These are phyloP conservation scores for Drosophila albomicans DNA, from an alignment of 1,140 invertebrate species.

Conservation along the genomic window DNA sequence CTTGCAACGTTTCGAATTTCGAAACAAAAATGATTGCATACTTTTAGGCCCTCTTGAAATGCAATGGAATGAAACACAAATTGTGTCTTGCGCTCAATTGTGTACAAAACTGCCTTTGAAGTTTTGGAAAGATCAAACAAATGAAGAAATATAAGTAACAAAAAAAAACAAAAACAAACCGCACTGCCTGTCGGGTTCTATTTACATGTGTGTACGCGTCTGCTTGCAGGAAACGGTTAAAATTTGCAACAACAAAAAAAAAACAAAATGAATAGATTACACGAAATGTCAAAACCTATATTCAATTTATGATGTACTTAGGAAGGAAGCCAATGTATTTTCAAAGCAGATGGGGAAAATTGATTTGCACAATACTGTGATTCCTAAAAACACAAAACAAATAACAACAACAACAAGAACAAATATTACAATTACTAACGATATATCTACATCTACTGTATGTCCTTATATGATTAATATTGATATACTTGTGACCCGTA, in stretches of 20 bases:
- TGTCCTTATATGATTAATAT: slow-evolving; percentile 13
- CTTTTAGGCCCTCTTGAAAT: neutral
- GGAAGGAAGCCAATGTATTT: slow-evolving; percentile 28
- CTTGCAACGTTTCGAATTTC: neutral
- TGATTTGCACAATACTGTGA: slow-evolving; percentile 77
- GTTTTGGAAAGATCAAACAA: slow-evolving; percentile 10
- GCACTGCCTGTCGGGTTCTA: slow-evolving; percentile 74
- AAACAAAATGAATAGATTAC: neutral
- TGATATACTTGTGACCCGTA: slow-evolving; percentile 32
- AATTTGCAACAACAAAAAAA: neutral
- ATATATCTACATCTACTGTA: slow-evolving; percentile 24
- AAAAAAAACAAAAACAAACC: slow-evolving; percentile 37
- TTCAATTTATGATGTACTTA: slow-evolving; percentile 14
- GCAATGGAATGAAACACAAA: neutral
- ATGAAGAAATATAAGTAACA: slow-evolving; percentile 20
- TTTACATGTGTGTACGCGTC: slow-evolving; percentile 42
- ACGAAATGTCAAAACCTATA: slow-evolving; percentile 2
- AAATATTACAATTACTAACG: slow-evolving; percentile 17
- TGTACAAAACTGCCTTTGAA: neutral
- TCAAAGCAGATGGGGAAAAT: slow-evolving; percentile 42
- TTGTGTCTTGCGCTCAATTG: neutral
- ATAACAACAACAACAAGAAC: slow-evolving; percentile 17
- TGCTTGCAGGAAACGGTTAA: slow-evolving; percentile 26
- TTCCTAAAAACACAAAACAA: slow-evolving; percentile 58
- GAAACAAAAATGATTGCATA: neutral